Conservation (phyloP, 2,797 vertebrate species). For the Alosa sapidissima region DNA sequence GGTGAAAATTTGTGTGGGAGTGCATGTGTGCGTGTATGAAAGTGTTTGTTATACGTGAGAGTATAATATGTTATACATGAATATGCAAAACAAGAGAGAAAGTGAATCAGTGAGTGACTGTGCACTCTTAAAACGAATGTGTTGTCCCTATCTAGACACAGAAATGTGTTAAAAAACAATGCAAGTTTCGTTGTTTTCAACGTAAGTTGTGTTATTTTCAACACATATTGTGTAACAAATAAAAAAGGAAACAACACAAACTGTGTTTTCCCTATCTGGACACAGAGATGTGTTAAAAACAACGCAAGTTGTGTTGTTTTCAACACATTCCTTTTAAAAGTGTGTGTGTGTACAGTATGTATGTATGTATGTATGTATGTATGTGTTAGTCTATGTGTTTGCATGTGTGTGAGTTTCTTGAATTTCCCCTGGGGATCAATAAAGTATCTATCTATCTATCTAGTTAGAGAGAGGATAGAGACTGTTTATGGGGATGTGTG, state of each 20-base stretch:
- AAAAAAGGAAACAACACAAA: too few species aligned
- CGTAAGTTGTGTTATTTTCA: too few species aligned
- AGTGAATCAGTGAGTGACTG: slow-evolving; percentile 22
- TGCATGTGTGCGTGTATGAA: background rate
- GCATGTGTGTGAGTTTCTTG: slow-evolving; percentile 43
- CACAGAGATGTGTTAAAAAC: too few species aligned
- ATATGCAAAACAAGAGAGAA: slow-evolving; percentile 31
- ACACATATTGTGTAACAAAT: too few species aligned
- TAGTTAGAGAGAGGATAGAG: slow-evolving; percentile 14
- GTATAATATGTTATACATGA: background rate
- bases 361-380: background rate
- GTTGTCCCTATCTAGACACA: too few species aligned
- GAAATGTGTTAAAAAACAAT: too few species aligned
- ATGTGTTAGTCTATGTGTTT: slow-evolving; percentile 17
- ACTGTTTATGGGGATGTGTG: slow-evolving; percentile 38
- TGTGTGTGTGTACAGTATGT: background rate
- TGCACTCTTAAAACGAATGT: too few species aligned
- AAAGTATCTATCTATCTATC: background rate
- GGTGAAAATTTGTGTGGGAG: background rate
- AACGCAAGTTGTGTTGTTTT: too few species aligned
- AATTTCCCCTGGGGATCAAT: too few species aligned
- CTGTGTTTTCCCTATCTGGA: too few species aligned
- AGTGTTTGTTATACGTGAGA: background rate
- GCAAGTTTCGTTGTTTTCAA: too few species aligned
- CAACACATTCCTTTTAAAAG: too few species aligned